Base-by-base conservation (phyloP, 2,797 vertebrate genomes). In the Myotis vivesi region DNA sequence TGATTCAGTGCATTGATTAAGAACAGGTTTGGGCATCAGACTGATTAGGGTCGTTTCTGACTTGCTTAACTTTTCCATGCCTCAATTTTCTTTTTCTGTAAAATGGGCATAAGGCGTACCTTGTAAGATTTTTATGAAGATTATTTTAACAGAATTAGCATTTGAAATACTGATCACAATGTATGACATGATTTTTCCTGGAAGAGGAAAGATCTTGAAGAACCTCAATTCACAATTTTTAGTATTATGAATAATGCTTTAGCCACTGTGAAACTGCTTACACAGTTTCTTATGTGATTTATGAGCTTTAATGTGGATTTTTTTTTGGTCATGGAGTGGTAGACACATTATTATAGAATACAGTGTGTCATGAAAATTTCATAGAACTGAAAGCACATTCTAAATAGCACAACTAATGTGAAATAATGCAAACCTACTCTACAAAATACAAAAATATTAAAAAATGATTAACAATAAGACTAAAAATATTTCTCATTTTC, bases 401-500 rank as follows among this genome's bases (percentile, higher is more conserved):
- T 77, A 91, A 87, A 89, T 75, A 91, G 73, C 15, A 73, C 8
- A 94, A 59, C 12, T 38, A 44, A 81, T 77, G 53, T 51, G 23
- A 91, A 92, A n/a, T 10, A 66, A 86, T 57, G 38, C 13, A 86
- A 86, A 38, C 8, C 15, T 75, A 22, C 25, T 36, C 44, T 22
- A 44, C 23, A 90, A 89, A 88, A 95, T 84, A 72, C 4, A n/a
- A 57, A 94, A 80, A 44, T 2, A 68, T 15, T 79, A 13, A 53
- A 94, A 93, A 84, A 25, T 89, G 46, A 71, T 12, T 95, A 57
- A 77, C 62, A 76, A 44, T 17, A 80, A 20, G 11, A 91, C 33
- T 81, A 55, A 76, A 95, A 80, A 2, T 89, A 81, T 33, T 80
- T 82, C 30, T 91, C 30, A 79, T 87, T 93, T 92, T 69, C 23